A percentile compares a stretch with the other conserved stretches of the same genome.
These are phyloP conservation scores for Pantala flavescens DNA, from an alignment of 1,140 invertebrate species.

Conservation along the genomic window DNA sequence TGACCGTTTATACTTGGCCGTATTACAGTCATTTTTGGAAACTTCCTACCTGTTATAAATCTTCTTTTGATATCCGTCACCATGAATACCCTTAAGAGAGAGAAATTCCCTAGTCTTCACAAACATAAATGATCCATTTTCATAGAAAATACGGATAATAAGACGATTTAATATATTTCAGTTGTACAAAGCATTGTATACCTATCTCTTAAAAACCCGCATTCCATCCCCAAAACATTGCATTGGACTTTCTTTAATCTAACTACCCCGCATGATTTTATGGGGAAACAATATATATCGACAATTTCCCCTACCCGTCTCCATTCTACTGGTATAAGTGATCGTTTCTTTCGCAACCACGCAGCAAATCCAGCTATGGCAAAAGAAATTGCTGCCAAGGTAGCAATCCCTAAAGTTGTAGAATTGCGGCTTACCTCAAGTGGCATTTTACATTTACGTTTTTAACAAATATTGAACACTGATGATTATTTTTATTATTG, in stretches of 20 bases:
- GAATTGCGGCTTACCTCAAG: neutral
- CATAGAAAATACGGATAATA: too few relatives aligned
- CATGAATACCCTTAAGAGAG: conserved; percentile 33
- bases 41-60: conserved; percentile 40
- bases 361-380: neutral
- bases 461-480: too few relatives aligned
- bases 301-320: conserved; percentile 40
- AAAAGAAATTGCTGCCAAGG: neutral
- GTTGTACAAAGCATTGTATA: neutral
- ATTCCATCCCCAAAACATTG: conserved; percentile 36
- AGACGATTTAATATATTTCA: too few relatives aligned
- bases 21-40: conserved; percentile 42
- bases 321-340: conserved; percentile 30
- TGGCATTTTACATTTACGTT: neutral
- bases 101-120: neutral
- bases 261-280: conserved; percentile 41
- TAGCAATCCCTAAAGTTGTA: neutral
- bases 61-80: conserved; percentile 38
- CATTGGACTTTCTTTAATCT: conserved; percentile 33
- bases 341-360: neutral
- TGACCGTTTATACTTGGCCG: conserved; percentile 35
- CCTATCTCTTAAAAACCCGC: conserved; percentile 40
- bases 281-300: conserved; percentile 37
- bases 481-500: too few relatives aligned
- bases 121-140: too few relatives aligned